Evolutionary conservation across 2,797 vertebrate genomes (phyloP), one percentile per base, ranked within the genome.

Genomic region (Neostethus bicornis): DNA sequence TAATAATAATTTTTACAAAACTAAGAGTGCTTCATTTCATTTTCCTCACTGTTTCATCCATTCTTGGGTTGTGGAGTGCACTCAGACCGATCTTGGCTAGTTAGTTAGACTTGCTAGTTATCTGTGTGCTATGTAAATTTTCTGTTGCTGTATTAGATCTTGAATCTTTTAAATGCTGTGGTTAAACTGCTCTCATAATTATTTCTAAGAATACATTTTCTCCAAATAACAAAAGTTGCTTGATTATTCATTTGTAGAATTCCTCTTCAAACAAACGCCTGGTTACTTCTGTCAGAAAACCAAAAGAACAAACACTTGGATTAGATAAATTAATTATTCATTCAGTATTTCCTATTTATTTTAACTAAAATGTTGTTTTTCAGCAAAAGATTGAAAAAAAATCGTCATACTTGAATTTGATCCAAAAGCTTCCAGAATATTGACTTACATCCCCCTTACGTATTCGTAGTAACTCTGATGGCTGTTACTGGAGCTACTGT

Each of bases 401-500:
- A 35, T 7, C 2, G 1, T 9, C 31, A 4, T 34, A 4, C 31
- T 13, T 5, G 39, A 46, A 29, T 31, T 52, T 52, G 5, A 24
- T 31, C 14, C 7, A 20, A 17, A 61, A 52, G 45, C 49, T 42
- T 16, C 7, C 7, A 50, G 20, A 32, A 53, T 26, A 13, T 58
- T 58, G 58, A 63, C 59, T 17, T 61, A 46, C 8, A 38, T 10
- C 20, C 9, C 57, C 20, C 50, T 59, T 58, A 26, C 16, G 25
- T 51, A 14, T 52, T 50, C 20, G 46, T 31, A 8, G 39, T 54
- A 57, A 61, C 35, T 35, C 52, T 50, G 51, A 32, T 24, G 65
- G 62, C 39, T 58, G 50, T 61, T 62, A 65, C 47, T 51, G 59
- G 66, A 64, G 61, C 75, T 69, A 62, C 62, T 67, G 63, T 55